Evolutionary conservation across 2,888 invertebrate genomes (phyloP).

Genomic region (Eupithecia exiguata): DNA sequence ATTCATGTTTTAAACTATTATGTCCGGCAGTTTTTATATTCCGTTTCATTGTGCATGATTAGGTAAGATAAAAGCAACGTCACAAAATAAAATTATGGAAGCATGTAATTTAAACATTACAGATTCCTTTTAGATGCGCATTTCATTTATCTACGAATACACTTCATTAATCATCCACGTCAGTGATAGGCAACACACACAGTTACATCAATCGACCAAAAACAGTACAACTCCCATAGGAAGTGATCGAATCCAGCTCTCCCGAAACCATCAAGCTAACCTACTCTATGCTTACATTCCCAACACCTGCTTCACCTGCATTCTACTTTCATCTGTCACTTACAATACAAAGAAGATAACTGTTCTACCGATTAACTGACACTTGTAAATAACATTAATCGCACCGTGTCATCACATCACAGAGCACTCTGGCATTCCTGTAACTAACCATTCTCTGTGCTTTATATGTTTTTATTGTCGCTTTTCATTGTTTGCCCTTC

Average conservation of each 20-base stretch:
- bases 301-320: conserved; percentile 20
- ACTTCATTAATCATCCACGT: conserved; percentile 16
- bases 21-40: conserved; percentile 40
- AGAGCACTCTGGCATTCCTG: conserved; percentile 35
- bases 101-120: conserved; percentile 58
- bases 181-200: conserved; percentile 13
- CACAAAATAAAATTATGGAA: conserved; percentile 59
- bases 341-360: conserved; percentile 18
- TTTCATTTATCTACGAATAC: conserved; percentile 69
- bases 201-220: conserved; percentile 4
- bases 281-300: conserved; percentile 28
- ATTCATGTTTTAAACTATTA: conserved; percentile 69
- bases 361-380: neutral
- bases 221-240: neutral
- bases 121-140: conserved; percentile 72
- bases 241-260: conserved; percentile 20
- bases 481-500: conserved; percentile 77
- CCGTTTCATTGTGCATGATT: conserved; percentile 64
- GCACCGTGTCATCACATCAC: conserved; percentile 22
- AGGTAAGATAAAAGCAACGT: conserved; percentile 46
- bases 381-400: conserved; percentile 11
- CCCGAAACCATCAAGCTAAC: conserved; percentile 16
- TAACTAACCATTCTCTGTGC: conserved; percentile 59
- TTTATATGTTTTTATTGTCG: conserved; percentile 66
- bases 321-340: conserved; percentile 21